These are phyloP conservation scores for Pseudomyrmex concolor DNA, from an alignment of 1,140 invertebrate genomes.

Conservation along the genomic window DNA sequence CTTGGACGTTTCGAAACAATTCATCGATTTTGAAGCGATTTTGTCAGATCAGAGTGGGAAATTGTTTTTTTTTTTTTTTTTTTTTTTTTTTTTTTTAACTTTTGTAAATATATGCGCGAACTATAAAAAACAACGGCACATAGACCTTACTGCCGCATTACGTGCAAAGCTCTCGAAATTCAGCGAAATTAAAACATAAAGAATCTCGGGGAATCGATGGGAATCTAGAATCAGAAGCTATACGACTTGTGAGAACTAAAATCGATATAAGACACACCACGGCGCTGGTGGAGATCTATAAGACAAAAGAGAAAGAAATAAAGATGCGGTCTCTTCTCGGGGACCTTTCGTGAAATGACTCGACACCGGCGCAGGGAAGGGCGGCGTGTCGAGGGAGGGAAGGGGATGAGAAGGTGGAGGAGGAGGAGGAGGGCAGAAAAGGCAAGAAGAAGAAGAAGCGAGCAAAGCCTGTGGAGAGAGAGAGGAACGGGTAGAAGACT, in stretches of 20 bases:
- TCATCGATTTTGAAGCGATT: no score
- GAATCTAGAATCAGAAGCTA: constrained; percentile 24
- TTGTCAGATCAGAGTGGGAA: no score
- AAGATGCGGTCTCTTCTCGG: constrained; percentile 70
- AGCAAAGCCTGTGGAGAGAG: constrained; percentile 64
- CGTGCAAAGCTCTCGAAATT: background rate
- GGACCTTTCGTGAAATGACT: constrained; percentile 71
- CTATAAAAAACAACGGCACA: no score
- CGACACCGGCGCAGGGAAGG: constrained; percentile 58
- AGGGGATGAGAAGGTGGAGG: constrained; percentile 32
- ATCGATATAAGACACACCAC: constrained; percentile 58
- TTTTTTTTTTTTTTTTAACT: no score
- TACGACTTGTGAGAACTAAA: constrained; percentile 30
- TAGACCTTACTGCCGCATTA: no score
- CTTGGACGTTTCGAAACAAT: no score
- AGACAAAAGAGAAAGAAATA: constrained; percentile 77
- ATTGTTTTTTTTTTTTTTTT: no score
- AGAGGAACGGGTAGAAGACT: constrained; percentile 77
- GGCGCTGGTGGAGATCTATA: constrained; percentile 68
- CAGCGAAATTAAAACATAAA: constrained; percentile 29
- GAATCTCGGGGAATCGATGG: background rate
- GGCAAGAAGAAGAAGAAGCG: constrained; percentile 68
- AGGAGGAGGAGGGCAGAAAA: constrained; percentile 41
- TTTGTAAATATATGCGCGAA: no score
- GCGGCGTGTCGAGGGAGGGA: background rate